Percentiles rank a stretch among this genome's conserved stretches.
Conservation (phyloP, 2,113 vertebrate species). For the Archocentrus centrarchus region DNA sequence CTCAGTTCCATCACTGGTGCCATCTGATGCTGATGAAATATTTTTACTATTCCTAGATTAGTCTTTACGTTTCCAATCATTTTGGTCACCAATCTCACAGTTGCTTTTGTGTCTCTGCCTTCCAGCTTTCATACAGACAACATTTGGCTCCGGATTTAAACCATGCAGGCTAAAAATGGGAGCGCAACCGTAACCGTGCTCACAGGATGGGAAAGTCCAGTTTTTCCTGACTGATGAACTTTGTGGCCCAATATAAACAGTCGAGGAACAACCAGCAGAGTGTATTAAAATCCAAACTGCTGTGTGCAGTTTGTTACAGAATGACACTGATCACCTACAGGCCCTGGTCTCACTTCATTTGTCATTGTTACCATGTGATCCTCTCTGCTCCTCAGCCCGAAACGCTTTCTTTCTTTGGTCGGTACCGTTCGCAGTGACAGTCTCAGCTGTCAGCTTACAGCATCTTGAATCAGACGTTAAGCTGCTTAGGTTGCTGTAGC, state of each 20-base stretch:
- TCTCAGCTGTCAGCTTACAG: conserved; percentile 17
- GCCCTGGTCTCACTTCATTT: no score
- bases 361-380: not conserved
- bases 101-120: not conserved
- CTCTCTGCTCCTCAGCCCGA: not conserved
- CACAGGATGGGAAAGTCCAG: not conserved
- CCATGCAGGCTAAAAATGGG: not conserved
- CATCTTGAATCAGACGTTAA: conserved; percentile 38
- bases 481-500: conserved; percentile 32
- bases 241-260: not conserved
- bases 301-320: not conserved
- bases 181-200: not conserved
- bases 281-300: not conserved
- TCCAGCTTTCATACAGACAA: not conserved
- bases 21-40: not conserved
- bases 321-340: not conserved
- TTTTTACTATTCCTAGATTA: no score
- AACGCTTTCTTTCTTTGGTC: not conserved
- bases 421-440: not conserved
- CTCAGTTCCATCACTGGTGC: not conserved
- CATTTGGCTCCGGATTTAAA: not conserved
- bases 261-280: not conserved
- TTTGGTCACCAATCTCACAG: not conserved
- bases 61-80: not conserved
- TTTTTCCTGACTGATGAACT: not conserved